Percentiles rank a stretch among this genome's conserved stretches.
Conservation (phyloP, 2,888 invertebrate genomes). For the Philopedon plagiatum region DNA sequence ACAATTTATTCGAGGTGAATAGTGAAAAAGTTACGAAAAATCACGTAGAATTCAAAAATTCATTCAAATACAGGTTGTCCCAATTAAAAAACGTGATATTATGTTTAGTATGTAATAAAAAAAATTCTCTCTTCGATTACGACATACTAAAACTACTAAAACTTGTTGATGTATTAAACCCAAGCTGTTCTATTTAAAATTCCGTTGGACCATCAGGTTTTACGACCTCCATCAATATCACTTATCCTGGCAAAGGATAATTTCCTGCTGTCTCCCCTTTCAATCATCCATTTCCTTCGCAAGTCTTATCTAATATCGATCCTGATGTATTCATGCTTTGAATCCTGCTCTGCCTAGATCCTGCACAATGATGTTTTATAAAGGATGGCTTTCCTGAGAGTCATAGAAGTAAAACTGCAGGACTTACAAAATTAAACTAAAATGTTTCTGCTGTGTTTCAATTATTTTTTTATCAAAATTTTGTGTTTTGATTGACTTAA, state of each 20-base stretch:
- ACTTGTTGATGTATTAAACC: conserved; percentile 47
- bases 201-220: conserved; percentile 39
- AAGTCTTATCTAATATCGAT: conserved; percentile 40
- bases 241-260: conserved; percentile 47
- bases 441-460: too few species aligned
- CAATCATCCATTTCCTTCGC: conserved; percentile 43
- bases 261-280: conserved; percentile 47
- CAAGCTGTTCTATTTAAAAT: conserved; percentile 37
- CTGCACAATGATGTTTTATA: not conserved
- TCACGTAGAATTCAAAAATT: too few species aligned
- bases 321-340: conserved; percentile 31
- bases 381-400: not conserved
- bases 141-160: conserved; percentile 33
- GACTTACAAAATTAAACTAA: too few species aligned
- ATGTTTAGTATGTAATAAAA: too few species aligned
- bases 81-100: too few species aligned
- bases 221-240: conserved; percentile 49
- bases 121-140: conserved; percentile 4
- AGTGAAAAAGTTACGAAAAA: too few species aligned
- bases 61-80: too few species aligned
- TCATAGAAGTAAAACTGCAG: too few species aligned
- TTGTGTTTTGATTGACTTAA: too few species aligned
- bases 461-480: too few species aligned
- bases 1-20: too few species aligned
- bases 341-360: conserved; percentile 18